Evolutionary conservation across 2,113 vertebrate genomes (phyloP), one percentile per base, ranked within the genome.

Genomic region (Misgurnus anguillicaudatus): DNA sequence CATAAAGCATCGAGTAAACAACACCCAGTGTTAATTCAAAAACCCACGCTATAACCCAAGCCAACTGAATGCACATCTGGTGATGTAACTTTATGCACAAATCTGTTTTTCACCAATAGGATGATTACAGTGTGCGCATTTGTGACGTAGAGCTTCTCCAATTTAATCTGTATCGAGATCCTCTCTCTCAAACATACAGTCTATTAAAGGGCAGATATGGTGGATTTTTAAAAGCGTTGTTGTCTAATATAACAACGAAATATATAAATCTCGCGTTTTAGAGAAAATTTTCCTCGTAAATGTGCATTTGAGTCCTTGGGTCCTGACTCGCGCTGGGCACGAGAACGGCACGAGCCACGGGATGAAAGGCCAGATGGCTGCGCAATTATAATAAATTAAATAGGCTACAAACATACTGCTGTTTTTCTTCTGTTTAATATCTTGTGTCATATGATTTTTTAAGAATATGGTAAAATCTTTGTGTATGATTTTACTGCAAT

Each of bases 321-420:
- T 83, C 36, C 68, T 70, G n/a, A 76, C 68, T 65, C 60, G 73
- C 31, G 78, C 51, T 57, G 70, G 83, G 91, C 93, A 94, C 92
- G 92, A 91, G 93, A 87, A 87, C 86, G 91, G 91, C 92, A 94
- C 93, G 91, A 93, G 93, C 90, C 93, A 83, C 13, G 62, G 80
- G 79, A 91, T 91, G 92, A 93, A 91, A 86, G 87, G 85, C 80
- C 92, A 94, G 92, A 90, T 94, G 92, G 90, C 86, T 82, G 76
- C 85, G 80, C 84, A 82, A 84, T 83, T 82, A 85, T 53, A 66
- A 87, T 87, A 64, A 84, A 89, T 88, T 79, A 85, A 83, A 68
- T 78, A 72, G 42, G 11, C 4, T 36, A 89, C 80, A 31, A 74
- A 31, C 16, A 45, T 21, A 55, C 57, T 58, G 57, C 53, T 51